These are phyloP conservation scores for Macaca mulatta DNA, from an alignment of 2,113 vertebrate species.

Conservation along the genomic window DNA sequence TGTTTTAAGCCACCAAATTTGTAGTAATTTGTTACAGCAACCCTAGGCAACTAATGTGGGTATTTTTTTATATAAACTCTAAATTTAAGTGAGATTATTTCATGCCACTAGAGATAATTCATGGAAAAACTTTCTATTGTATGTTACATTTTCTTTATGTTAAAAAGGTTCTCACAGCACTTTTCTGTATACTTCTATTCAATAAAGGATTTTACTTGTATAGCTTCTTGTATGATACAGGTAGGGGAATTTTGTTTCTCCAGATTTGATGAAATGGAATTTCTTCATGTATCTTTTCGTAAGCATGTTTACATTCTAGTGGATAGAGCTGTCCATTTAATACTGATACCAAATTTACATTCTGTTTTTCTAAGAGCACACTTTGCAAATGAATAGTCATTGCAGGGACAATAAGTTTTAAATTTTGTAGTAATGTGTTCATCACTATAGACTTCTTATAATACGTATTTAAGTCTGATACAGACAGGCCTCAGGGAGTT, in stretches of 20 bases:
- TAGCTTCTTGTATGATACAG: neutral
- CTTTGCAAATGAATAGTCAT: neutral
- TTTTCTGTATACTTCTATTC: neutral
- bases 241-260: slow-evolving; percentile 6
- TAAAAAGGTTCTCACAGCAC: neutral
- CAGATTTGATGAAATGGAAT: neutral
- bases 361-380: neutral
- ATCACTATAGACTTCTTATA: neutral
- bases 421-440: slow-evolving; percentile 24
- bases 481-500: neutral
- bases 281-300: slow-evolving; percentile 16
- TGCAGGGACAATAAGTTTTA: neutral
- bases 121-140: neutral
- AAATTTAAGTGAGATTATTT: slow-evolving; percentile 37
- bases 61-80: slow-evolving; percentile 38
- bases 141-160: neutral
- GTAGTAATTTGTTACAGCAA: slow-evolving; percentile 1
- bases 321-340: neutral
- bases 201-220: slow-evolving; percentile 3
- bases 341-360: neutral
- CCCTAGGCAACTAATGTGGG: neutral
- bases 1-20: slow-evolving; percentile 13
- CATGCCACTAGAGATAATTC: neutral
- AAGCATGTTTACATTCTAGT: slow-evolving; percentile 8
- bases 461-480: neutral